Base-by-base conservation (phyloP, 2,888 invertebrate species). In the Habroteleia sp. region DNA sequence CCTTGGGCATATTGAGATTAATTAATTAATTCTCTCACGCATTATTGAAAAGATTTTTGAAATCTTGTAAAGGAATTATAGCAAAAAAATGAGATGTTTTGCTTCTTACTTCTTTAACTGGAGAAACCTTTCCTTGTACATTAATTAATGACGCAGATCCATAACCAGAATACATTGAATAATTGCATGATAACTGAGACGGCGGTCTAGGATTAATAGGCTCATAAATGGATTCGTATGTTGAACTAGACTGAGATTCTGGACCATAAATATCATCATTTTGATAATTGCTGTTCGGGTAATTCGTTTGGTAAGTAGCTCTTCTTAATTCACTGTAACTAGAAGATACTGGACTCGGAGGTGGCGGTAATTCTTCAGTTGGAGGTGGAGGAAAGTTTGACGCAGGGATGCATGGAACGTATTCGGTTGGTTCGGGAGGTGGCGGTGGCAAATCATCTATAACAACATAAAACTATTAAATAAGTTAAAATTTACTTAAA, bases 181-280 rank as follows among this genome's bases (percentile, higher is more conserved):
- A 93, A 82, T 93, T 93, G 13, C 93, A 92, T 0, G 93, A 93
- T 86, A 93, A 89, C 79, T 93, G 92, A 80, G 92, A 93, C 5
- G 93, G 92, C 50, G 94, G 93, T 25, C 94, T 91, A n/a, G 95
- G 94, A 89, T 95, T 95, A 77, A 96, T 96, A n/a, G 96, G 96
- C 83, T 96, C 96, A 88, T 96, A 96, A 79, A 96, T 93, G 14
- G 96, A 96, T 88, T 96, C 96, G 89, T 96, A 96, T 0, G 94
- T 94, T 11, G 91, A 91, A 74, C 87, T 88, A 1, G 92, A 92
- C 90, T 95, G 95, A 20, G 94, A 94, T 74, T 92, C 92, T 78
- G 93, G 92, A 62, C 93, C 93, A 82, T 93, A 91, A 77, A 91
- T 91, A 79, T 90, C 90, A 79, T 90, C 90, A 71, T 89, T 89